These are phyloP conservation scores for Columba guinea DNA, from an alignment of 2,797 vertebrate species.

Conservation along the genomic window DNA sequence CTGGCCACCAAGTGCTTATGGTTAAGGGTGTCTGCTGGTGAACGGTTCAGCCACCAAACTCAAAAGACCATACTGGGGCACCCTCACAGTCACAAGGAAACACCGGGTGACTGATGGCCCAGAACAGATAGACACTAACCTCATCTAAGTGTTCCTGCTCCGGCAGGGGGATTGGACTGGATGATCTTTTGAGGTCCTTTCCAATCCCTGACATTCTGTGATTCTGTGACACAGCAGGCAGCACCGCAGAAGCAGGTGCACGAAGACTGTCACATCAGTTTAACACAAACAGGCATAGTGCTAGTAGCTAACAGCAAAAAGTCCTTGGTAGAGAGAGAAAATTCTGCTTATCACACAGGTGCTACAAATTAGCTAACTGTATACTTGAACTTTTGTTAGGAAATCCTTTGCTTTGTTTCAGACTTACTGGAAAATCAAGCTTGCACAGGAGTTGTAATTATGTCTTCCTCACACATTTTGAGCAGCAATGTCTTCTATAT, in stretches of 20 bases:
- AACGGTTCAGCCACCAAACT: background rate
- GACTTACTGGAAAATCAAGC: background rate
- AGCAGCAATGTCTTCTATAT: background rate
- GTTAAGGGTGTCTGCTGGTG: background rate
- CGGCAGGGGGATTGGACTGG: too few relatives aligned
- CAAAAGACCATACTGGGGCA: background rate
- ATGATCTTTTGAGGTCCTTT: too few relatives aligned
- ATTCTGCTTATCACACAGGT: background rate
- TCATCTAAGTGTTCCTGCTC: too few relatives aligned
- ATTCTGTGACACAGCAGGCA: background rate
- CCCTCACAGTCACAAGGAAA: background rate
- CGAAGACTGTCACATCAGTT: background rate
- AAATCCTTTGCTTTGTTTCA: background rate
- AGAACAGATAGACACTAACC: background rate
- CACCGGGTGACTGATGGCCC: background rate
- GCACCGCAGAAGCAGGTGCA: background rate
- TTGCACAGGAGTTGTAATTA: background rate
- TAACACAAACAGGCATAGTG: background rate
- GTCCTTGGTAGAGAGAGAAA: background rate
- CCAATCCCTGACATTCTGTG: too few relatives aligned
- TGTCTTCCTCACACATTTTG: background rate
- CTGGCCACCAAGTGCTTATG: background rate
- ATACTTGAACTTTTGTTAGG: background rate
- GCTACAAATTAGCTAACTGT: background rate
- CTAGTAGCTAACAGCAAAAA: background rate